Evolutionary conservation across 2,113 vertebrate species (phyloP).

Genomic region (Dolichallabes microphthalmus): DNA sequence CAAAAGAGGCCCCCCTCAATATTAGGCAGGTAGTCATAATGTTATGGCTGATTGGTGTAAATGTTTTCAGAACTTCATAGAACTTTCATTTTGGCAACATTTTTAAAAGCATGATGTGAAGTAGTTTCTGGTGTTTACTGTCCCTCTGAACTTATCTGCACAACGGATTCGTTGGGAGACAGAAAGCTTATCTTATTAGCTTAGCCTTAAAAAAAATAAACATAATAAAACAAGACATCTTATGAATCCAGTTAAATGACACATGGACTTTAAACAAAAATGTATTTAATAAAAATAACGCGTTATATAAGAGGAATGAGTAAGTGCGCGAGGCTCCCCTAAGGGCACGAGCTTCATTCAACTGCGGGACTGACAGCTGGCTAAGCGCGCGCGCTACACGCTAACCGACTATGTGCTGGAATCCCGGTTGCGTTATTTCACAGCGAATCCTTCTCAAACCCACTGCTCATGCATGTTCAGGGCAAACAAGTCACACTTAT

Average conservation of each 20-base stretch:
- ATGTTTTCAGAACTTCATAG: too few relatives aligned
- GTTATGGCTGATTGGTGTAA: too few relatives aligned
- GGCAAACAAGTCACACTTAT: background rate
- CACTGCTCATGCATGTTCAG: background rate
- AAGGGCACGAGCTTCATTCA: slow-evolving; percentile 6
- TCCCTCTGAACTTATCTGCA: background rate
- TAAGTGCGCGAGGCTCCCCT: too few relatives aligned
- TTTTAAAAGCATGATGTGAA: background rate
- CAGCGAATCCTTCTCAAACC: background rate
- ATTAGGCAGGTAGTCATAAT: too few relatives aligned
- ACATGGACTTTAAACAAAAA: background rate
- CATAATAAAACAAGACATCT: too few relatives aligned
- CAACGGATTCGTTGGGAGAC: background rate
- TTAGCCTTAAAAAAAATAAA: background rate
- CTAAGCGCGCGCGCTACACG: background rate
- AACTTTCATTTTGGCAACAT: background rate
- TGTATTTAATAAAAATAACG: background rate
- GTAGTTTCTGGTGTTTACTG: background rate
- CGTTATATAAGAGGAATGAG: too few relatives aligned
- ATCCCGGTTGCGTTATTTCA: background rate
- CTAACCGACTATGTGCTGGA: background rate
- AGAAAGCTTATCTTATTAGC: slow-evolving; percentile 5
- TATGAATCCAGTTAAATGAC: background rate
- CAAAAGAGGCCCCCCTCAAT: too few relatives aligned
- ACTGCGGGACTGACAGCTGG: slow-evolving; percentile 1